Percentiles rank a stretch among this genome's conserved stretches.
Evolutionary conservation across 2,113 vertebrate species (phyloP).

Genomic region (Zapornia atra): DNA sequence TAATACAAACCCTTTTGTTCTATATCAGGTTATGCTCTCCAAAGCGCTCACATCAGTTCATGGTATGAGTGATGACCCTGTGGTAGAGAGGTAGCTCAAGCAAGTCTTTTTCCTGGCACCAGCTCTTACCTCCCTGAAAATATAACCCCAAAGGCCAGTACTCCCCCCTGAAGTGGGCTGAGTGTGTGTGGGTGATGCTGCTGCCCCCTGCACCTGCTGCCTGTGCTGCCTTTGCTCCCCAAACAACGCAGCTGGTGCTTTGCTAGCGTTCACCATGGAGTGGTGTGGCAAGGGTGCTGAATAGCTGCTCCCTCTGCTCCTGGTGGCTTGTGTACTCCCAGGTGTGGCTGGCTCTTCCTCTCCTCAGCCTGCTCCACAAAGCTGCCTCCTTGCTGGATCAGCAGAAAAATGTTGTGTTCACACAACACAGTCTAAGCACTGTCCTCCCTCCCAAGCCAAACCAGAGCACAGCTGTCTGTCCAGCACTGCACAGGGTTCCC

Average conservation of each 20-base stretch:
- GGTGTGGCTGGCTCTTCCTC: not conserved
- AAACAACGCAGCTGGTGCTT: not conserved
- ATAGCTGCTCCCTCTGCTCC: not conserved
- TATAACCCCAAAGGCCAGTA: not conserved
- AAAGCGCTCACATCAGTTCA: not conserved
- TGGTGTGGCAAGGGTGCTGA: not conserved
- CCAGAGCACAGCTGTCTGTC: not conserved
- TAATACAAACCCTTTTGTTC: not conserved
- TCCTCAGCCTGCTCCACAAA: not conserved
- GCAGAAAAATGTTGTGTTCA: not conserved
- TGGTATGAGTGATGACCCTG: not conserved
- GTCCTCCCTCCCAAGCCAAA: not conserved
- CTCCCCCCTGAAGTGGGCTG: not conserved
- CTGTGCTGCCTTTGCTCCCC: not conserved
- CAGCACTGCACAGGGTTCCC: not conserved
- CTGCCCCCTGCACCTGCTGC: not conserved
- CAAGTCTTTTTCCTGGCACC: not conserved
- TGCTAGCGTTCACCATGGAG: not conserved
- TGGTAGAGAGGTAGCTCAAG: not conserved
- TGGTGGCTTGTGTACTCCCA: not conserved
- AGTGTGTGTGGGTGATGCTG: not conserved
- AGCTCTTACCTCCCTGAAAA: not conserved
- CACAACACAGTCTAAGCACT: not conserved
- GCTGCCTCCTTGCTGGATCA: not conserved
- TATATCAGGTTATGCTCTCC: not conserved